A percentile compares a stretch with the other conserved stretches of the same genome.
Conservation (phyloP, 2,113 vertebrate genomes). For the Columba livia region DNA sequence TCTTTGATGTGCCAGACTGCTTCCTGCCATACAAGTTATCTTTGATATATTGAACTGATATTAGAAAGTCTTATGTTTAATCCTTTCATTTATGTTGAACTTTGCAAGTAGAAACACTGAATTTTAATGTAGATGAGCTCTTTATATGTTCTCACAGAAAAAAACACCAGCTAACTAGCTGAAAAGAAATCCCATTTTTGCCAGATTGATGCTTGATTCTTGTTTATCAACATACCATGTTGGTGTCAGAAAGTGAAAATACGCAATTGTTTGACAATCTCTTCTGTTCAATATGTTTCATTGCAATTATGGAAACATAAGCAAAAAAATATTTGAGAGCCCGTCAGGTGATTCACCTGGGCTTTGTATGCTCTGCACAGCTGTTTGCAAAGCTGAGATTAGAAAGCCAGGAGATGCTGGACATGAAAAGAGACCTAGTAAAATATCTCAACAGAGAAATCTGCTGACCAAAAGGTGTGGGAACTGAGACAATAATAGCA, state of each 20-base stretch:
- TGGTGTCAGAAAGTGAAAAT: neutral
- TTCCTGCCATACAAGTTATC: neutral
- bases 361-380: neutral
- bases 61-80: slow-evolving; percentile 24
- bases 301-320: neutral
- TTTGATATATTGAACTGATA: slow-evolving; percentile 38
- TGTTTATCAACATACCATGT: neutral
- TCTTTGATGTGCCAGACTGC: slow-evolving; percentile 15
- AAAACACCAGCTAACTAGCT: neutral
- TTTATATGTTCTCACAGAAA: slow-evolving; percentile 10
- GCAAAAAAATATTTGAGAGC: neutral
- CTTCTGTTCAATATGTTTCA: neutral
- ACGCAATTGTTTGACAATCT: neutral
- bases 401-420: neutral
- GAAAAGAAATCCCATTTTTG: slow-evolving; percentile 18
- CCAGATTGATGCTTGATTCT: neutral
- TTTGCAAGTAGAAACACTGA: slow-evolving; percentile 24
- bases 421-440: neutral
- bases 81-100: slow-evolving; percentile 57
- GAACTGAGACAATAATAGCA: neutral
- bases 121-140: slow-evolving; percentile 21
- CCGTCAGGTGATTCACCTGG: neutral
- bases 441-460: neutral
- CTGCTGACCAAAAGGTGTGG: neutral
- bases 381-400: neutral